Base-by-base conservation (phyloP, 2,888 invertebrate species). In the Reticulitermes lucifugus region DNA sequence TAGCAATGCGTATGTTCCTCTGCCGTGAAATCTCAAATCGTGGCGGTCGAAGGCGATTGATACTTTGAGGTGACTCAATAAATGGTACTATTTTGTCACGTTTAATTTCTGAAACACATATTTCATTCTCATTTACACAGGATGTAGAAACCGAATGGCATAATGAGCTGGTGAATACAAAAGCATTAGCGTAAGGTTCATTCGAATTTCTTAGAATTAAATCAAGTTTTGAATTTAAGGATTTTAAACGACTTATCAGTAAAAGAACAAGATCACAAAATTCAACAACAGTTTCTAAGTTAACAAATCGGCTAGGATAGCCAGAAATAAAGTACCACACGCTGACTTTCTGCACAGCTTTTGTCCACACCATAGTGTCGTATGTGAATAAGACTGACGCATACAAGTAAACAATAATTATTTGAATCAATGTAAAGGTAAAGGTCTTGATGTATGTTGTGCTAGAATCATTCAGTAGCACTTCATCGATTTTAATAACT, bases 251-350 rank as follows among this genome's bases (percentile, higher is more conserved):
- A 18, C n/a, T 41, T 10, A n/a, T 7, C 22, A 77, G 18, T n/a
- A 77, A 22, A 0, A 77, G 46, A 77, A 77, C 77, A 46, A 77
- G 21, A n/a, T 77, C 77, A 43, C 51, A 77, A n/a, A 77, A 77
- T 18, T 77, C 12, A 46, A 77, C 22, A 4, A 51, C 51, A 2
- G 3, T n/a, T 46, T 21, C n/a, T 2, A 46, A 46, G 41, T 77
- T 77, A 6, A 77, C 12, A 77, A 51, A 46, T 12, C 77, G 77
- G 41, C 51, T 51, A n/a, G 77, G 77, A 46, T 77, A 77, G 0
- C 77, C 77, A n/a, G 77, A 77, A 77, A 77, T 77, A 22, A 77
- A 25, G 29, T 77, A 77, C 43, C 22, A 21, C 0, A 43, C n/a
- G 22, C 46, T 43, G n/a, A 77, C 6, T 4, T 46, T n/a, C 7